Evolutionary conservation across 1,140 invertebrate genomes (phyloP).

Genomic region (Cotesia typhae): DNA sequence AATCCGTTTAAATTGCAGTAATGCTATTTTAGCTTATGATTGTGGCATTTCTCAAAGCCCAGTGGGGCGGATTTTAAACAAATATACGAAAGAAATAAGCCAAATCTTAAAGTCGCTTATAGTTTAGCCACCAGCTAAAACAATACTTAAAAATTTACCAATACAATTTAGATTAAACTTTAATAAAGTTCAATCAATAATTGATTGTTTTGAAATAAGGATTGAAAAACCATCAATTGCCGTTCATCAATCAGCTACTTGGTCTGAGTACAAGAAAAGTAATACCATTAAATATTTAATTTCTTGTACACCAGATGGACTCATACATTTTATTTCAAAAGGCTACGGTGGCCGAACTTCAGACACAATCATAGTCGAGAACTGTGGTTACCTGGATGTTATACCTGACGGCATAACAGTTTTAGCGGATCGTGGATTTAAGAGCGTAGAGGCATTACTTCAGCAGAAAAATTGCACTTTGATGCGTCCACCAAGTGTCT

Average conservation of each 20-base stretch:
- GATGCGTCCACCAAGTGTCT: conserved; percentile 50
- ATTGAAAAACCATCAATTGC: conserved; percentile 38
- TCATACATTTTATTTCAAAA: conserved; percentile 58
- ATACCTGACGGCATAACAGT: conserved; percentile 41
- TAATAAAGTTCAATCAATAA: too few relatives aligned
- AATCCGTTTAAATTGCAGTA: too few relatives aligned
- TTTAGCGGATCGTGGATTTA: conserved; percentile 56
- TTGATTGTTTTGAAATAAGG: too few relatives aligned
- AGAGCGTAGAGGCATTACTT: conserved; percentile 49
- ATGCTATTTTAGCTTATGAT: too few relatives aligned
- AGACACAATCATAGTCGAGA: conserved; percentile 53
- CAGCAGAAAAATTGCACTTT: conserved; percentile 41
- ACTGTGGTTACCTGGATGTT: conserved; percentile 51
- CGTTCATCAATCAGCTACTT: conserved; percentile 57
- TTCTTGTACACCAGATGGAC: conserved; percentile 58
- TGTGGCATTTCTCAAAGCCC: too few relatives aligned
- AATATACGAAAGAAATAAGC: too few relatives aligned
- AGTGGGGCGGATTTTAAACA: too few relatives aligned
- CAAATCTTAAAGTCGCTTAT: too few relatives aligned
- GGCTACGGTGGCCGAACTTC: conserved; percentile 56
- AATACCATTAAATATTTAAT: conserved; percentile 66
- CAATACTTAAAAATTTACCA: too few relatives aligned
- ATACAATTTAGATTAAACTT: too few relatives aligned
- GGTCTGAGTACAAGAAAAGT: conserved; percentile 64
- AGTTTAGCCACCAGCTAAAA: too few relatives aligned